Evolutionary conservation across 2,113 vertebrate species (phyloP).

Genomic region (Lynx canadensis): DNA sequence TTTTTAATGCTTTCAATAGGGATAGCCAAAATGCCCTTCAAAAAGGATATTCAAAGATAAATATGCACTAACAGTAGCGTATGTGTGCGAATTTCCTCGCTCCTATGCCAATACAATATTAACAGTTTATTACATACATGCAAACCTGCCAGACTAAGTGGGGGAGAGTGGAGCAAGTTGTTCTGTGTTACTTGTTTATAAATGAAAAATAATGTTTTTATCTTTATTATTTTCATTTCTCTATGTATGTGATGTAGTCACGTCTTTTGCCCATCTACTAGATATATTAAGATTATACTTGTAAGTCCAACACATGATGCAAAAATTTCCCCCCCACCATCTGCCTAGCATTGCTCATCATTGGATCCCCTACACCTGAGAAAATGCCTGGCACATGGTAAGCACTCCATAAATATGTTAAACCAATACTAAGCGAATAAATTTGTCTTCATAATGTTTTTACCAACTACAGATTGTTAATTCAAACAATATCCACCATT

Average conservation of each 20-base stretch:
- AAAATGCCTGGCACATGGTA: constrained; percentile 7
- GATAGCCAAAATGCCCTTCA: constrained; percentile 33
- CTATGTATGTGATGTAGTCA: not conserved
- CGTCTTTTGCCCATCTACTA: not conserved
- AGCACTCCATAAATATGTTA: not conserved
- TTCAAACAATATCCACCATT: not conserved
- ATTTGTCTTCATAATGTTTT: not conserved
- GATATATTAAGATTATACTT: not conserved
- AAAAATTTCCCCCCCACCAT: not conserved
- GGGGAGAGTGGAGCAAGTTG: not conserved
- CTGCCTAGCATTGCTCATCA: constrained; percentile 22
- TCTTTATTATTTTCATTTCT: constrained; percentile 5
- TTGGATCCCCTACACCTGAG: not conserved
- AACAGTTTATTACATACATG: not conserved
- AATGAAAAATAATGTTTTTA: not conserved
- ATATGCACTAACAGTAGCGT: not conserved
- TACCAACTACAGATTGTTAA: not conserved
- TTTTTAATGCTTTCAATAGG: not conserved
- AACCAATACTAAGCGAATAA: not conserved
- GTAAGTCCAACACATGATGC: not conserved
- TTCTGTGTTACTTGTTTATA: not conserved
- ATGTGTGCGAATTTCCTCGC: not conserved
- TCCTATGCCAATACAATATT: not conserved
- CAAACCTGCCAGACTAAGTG: not conserved
- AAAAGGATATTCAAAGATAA: not conserved